Percentiles rank a stretch among this genome's conserved stretches.
Evolutionary conservation across 2,113 vertebrate species (phyloP).

Genomic region (Boulengeromyrus knoepffleri): DNA sequence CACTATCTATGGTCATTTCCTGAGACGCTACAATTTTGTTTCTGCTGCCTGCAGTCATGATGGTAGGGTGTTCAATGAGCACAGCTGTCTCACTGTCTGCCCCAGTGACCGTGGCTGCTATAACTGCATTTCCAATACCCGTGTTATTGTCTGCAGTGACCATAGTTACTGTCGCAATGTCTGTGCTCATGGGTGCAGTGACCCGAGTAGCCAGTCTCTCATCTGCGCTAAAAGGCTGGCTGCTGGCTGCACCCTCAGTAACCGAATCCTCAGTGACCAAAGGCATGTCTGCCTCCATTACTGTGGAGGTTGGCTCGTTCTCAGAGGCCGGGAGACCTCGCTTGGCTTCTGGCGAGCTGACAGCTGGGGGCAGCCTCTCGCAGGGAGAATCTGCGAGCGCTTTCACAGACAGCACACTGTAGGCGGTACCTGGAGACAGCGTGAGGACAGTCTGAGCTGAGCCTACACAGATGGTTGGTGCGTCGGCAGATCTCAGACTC

Average conservation of each 20-base stretch:
- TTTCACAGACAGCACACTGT: neutral
- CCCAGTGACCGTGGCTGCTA: neutral
- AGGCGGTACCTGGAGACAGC: too few species aligned
- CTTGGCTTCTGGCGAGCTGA: neutral
- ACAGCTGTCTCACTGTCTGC: neutral
- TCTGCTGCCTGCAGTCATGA: neutral
- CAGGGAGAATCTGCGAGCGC: constrained; percentile 1
- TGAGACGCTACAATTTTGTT: too few species aligned
- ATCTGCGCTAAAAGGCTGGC: neutral
- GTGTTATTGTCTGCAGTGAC: neutral
- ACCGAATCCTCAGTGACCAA: neutral
- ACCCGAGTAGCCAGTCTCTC: neutral
- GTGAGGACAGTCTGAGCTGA: neutral
- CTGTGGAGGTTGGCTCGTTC: constrained; percentile 10
- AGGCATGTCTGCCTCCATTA: neutral
- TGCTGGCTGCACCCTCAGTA: neutral
- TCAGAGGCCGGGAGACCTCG: neutral
- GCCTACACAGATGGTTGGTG: neutral
- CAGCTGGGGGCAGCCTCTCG: neutral
- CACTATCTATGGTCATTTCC: neutral
- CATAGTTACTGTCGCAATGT: neutral
- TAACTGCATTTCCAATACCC: neutral
- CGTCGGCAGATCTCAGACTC: neutral
- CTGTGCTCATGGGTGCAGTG: neutral
- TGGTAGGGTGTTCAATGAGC: neutral